Evolutionary conservation across 2,113 vertebrate species (phyloP), one percentile per base, ranked within the genome.

Genomic region (Perca fluviatilis): DNA sequence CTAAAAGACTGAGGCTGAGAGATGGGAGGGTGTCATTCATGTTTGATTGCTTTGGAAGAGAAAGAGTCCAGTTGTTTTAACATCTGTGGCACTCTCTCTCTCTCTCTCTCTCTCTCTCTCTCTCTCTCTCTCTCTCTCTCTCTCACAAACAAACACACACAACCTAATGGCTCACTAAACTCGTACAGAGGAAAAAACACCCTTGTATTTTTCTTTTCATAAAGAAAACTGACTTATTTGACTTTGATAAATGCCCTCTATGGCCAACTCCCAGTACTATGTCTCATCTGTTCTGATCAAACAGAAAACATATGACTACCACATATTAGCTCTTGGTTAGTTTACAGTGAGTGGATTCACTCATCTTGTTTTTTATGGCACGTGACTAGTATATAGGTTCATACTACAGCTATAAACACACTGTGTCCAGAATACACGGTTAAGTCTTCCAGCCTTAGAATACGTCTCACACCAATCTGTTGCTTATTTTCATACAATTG

Each of bases 331-430:
- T 92, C 93, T 91, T 93, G 86, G 84, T 92, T 89, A 87, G 81
- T 89, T 89, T 86, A 91, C 86, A 88, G 77, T 75, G 77, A 86
- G 80, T 86, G 79, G 80, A 83, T 85, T 90, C 82, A 89, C 86
- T 91, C 86, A 77, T 83, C 73, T 91, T 81, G 69, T 86, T 80
- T 89, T 92, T 88, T 91, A 95, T 95, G 95, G 93, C 92, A 95
- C 92, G 54, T 91, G 87, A 89, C 88, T 77, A 90, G 80, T 88
- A 90, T 68, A 88, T 83, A 88, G 58, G 23, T 87, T 91, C 61
- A 73, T 54, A 61, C 65, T 80, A 79, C 65, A 82, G 80, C 84
- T 82, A 89, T 73, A 88, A 90, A 91, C 88, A 90, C 85, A 80
- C 50, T 47, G 79, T 74, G 58, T 85, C 67, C 83, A 83, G 61